Conservation (phyloP, 2,113 vertebrate genomes). For the Peucedramus taeniatus region DNA sequence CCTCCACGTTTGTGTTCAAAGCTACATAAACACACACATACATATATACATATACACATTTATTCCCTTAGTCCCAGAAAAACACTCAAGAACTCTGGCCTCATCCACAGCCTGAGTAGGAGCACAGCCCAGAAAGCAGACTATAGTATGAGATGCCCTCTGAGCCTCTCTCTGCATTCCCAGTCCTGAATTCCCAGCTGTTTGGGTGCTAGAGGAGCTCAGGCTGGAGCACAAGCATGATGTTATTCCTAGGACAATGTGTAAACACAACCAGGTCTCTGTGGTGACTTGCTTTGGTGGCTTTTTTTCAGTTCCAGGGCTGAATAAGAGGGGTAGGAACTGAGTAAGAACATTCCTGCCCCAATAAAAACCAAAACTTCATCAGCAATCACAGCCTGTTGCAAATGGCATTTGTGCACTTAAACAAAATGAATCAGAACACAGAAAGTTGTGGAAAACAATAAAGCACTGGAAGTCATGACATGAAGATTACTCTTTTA, state of each 20-base stretch:
- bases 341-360: not conserved
- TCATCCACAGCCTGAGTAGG: not conserved
- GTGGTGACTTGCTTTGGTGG: not conserved
- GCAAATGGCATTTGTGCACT: not conserved
- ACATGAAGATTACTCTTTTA: not conserved
- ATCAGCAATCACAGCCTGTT: not conserved
- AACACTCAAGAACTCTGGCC: not conserved
- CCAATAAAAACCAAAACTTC: not conserved
- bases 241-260: not conserved
- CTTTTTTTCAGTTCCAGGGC: not conserved
- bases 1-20: not conserved
- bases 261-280: not conserved
- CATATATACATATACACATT: not conserved
- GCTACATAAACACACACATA: not conserved
- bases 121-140: not conserved
- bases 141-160: rapidly evolving
- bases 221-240: not conserved
- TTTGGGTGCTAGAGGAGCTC: not conserved
- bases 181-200: not conserved
- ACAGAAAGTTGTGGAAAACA: not conserved
- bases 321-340: not conserved
- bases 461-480: not conserved
- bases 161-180: not conserved
- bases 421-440: not conserved
- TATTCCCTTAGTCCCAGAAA: not conserved